These are phyloP conservation scores for Macrophya annulata DNA, from an alignment of 2,888 invertebrate species.

Conservation along the genomic window DNA sequence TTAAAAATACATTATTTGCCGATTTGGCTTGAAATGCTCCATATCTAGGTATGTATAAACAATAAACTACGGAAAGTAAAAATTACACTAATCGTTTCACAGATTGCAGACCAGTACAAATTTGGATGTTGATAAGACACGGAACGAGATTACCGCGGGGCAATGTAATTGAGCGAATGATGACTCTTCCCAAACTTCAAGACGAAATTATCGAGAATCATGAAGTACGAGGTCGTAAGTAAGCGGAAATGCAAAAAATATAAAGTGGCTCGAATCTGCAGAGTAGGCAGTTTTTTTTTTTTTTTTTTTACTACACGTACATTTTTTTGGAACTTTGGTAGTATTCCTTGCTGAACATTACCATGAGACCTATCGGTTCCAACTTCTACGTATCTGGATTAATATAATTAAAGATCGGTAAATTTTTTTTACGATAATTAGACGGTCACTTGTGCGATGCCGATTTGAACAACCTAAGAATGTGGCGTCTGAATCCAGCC, in stretches of 20 bases:
- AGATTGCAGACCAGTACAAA: conserved; percentile 88
- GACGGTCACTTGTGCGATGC: conserved; percentile 84
- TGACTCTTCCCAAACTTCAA: conserved; percentile 82
- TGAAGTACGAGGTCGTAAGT: conserved; percentile 81
- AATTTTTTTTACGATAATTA: conserved; percentile 58
- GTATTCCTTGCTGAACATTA: no score
- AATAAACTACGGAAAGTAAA: background rate
- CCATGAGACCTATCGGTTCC: no score
- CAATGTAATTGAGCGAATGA: conserved; percentile 81
- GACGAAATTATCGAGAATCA: conserved; percentile 86
- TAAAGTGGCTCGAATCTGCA: no score
- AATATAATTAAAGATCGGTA: background rate
- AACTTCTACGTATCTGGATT: no score
- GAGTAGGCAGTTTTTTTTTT: no score
- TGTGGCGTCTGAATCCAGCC: conserved; percentile 85
- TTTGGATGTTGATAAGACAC: conserved; percentile 88
- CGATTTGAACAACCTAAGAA: conserved; percentile 85
- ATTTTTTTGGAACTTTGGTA: no score
- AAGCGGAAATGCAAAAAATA: no score
- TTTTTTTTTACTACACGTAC: no score
- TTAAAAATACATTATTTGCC: background rate
- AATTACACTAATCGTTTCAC: conserved; percentile 65
- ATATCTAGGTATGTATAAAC: background rate
- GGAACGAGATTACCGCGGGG: conserved; percentile 86
- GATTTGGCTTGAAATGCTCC: background rate